Evolutionary conservation across 2,113 vertebrate species (phyloP).

Genomic region (Protomyctophum bolini): DNA sequence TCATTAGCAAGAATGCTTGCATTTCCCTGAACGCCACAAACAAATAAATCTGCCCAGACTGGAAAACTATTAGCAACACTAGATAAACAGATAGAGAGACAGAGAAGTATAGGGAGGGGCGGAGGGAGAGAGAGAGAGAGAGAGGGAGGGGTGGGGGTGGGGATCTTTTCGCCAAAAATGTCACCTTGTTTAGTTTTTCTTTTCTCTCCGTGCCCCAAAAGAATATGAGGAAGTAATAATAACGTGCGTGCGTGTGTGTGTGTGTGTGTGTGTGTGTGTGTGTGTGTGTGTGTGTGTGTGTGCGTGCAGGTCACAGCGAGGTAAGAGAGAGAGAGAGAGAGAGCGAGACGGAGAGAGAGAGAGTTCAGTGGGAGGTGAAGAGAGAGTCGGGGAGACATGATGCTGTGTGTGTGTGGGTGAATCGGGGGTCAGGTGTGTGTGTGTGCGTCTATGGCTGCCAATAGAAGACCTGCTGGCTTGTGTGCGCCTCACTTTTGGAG

Average conservation of each 20-base stretch:
- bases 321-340: conserved; percentile 55
- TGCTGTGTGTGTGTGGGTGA: conserved; percentile 21
- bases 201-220: conserved; percentile 51
- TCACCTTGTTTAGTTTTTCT: conserved; percentile 40
- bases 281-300: conserved; percentile 3
- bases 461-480: conserved; percentile 47
- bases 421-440: neutral
- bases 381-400: conserved; percentile 54
- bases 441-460: neutral
- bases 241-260: conserved; percentile 2
- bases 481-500: conserved; percentile 46
- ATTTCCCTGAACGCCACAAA: too few species aligned
- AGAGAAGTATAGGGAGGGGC: neutral
- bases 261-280: conserved; percentile 10
- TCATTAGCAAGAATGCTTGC: too few species aligned
- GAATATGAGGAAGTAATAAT: conserved; percentile 71
- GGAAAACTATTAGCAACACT: conserved; percentile 22
- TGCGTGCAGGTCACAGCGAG: conserved; percentile 62
- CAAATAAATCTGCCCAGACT: too few species aligned
- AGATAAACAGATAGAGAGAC: too few species aligned
- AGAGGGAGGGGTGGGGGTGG: conserved; percentile 32
- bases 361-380: conserved; percentile 67
- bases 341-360: conserved; percentile 64
- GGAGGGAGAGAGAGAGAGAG: conserved; percentile 39
- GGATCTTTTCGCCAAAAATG: conserved; percentile 41